Conservation (phyloP, 2,888 invertebrate genomes). For the Tipula helvola region DNA sequence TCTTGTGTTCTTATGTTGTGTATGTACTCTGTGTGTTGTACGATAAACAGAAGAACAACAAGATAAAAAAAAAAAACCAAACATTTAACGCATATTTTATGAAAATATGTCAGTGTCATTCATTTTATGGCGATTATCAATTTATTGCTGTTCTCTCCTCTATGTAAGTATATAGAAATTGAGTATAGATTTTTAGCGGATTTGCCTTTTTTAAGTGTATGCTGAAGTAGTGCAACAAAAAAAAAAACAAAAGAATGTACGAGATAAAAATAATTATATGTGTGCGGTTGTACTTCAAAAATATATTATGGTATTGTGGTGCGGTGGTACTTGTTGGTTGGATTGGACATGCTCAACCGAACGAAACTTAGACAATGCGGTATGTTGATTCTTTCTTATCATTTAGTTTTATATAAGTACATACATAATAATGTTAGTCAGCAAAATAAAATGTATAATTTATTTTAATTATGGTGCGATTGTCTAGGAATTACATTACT, state of each 20-base stretch:
- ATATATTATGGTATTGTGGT: not conserved
- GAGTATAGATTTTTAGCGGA: not conserved
- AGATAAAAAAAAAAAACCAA: not conserved
- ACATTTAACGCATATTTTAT: not conserved
- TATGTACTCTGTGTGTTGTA: not conserved
- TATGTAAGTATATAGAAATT: not conserved
- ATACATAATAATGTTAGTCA: no score
- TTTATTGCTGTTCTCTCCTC: not conserved
- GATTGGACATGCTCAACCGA: not conserved
- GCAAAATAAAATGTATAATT: no score
- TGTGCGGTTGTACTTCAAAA: not conserved
- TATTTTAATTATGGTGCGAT: no score
- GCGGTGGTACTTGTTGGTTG: not conserved
- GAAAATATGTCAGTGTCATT: slow-evolving; percentile 4
- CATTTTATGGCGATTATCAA: not conserved
- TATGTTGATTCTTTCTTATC: not conserved
- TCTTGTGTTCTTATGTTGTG: not conserved
- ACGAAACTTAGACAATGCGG: not conserved
- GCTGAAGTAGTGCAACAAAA: not conserved
- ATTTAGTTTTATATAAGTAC: no score
- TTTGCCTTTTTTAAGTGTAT: not conserved
- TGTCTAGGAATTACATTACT: no score
- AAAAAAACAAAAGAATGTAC: not conserved
- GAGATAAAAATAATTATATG: not conserved
- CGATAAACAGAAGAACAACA: not conserved